Percentiles rank a stretch among this genome's conserved stretches.
phyloP scores from a whole-genome alignment of 2,888 invertebrate species.

The Pharmacophagus antenor region DNA sequence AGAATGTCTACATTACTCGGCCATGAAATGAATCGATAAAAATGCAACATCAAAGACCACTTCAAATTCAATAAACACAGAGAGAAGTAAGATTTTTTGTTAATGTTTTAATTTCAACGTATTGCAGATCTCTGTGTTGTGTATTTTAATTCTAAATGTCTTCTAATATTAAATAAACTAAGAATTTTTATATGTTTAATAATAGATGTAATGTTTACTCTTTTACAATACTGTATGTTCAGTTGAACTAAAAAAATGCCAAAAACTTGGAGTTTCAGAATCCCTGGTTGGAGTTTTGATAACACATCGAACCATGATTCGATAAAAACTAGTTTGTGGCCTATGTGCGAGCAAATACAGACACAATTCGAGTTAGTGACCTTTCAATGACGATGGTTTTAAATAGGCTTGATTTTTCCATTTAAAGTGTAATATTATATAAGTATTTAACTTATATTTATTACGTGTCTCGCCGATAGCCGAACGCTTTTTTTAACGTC shows the following conservation, averaged over 20 bases:
- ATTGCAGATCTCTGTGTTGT: not conserved
- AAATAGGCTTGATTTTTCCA: not conserved
- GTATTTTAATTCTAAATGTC: not conserved
- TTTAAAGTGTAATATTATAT: not conserved
- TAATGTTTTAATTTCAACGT: not conserved
- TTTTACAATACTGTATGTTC: no score
- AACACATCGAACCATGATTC: slow-evolving; percentile 45
- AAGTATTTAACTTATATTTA: not conserved
- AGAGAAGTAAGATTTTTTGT: slow-evolving; percentile 33
- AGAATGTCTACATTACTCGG: not conserved
- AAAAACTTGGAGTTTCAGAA: not conserved
- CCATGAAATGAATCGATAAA: slow-evolving; percentile 21
- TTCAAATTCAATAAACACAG: slow-evolving; percentile 36
- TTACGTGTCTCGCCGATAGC: no score
- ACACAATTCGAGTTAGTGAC: slow-evolving; percentile 9
- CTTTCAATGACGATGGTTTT: slow-evolving; percentile 15
- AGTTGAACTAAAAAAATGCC: no score
- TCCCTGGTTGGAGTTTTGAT: slow-evolving; percentile 29
- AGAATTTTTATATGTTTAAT: no score
- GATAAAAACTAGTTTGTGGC: slow-evolving; percentile 49
- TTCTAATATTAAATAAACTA: no score
- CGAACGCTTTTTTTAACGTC: no score
- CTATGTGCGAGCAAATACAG: slow-evolving; percentile 33
- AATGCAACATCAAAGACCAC: slow-evolving; percentile 35
- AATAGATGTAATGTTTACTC: no score